Base-by-base conservation (phyloP, 2,888 invertebrate species). In the Drosophila sordidapex region DNA sequence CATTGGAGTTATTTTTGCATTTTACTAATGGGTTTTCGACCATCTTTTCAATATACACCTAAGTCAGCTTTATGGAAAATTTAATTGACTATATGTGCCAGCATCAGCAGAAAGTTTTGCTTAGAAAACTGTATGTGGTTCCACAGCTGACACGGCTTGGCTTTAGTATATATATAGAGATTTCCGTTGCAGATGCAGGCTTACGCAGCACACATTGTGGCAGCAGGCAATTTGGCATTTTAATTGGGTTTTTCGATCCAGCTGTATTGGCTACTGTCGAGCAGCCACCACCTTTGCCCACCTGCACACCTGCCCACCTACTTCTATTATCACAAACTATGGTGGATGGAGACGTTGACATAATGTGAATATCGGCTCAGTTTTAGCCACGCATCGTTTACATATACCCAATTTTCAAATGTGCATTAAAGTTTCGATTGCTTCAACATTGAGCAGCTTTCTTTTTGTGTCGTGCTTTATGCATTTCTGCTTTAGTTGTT, bases 171-270 rank as follows among this genome's bases (percentile, higher is more conserved):
- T 18, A 66, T 31, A 31, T 2, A 31, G 31, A 31, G 31, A 53
- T 35, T 43, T 36, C 29, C 27, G 15, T 62, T 58, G 40, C 59
- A 65, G 25, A 38, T 59, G 51, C 46, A 56, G 31, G 58, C 53
- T 53, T 49, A n/a, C 48, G 48, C 52, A 8, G 43, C 10, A 6
- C 33, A 48, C 53, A 53, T 31, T 52, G 51, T 15, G 35, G 1
- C n/a, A 36, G 29, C 29, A 11, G 18, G n/a, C 29, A 51, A 21
- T 21, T 15, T 13, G 46, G 59, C 70, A 80, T 72, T 85, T 85
- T 88, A 83, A 83, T 83, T 83, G 88, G 78, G 68, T 72, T 87
- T 83, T 83, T 60, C 53, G 74, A 76, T 61, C 61, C 66, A 65
- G 1, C 38, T 56, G 36, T 10, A 21, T 38, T 38, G 53, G 35